Evolutionary conservation across 2,797 vertebrate genomes (phyloP).

Genomic region (Sus cebifrons): DNA sequence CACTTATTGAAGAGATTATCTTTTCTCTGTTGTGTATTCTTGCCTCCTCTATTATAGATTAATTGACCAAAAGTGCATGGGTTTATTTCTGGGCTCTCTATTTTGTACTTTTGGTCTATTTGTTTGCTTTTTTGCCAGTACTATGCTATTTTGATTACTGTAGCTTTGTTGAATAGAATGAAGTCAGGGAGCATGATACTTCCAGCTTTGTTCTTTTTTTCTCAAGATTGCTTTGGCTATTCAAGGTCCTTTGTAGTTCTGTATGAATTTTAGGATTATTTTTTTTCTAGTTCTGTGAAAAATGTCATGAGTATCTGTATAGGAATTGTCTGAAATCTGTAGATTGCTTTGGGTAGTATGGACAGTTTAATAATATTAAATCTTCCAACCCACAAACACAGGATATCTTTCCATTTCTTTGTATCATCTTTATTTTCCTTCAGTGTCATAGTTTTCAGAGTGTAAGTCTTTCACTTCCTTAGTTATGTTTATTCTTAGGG

Average conservation of each 20-base stretch:
- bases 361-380: background rate
- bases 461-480: background rate
- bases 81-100: background rate
- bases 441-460: background rate
- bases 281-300: background rate
- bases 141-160: background rate
- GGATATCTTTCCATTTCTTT: background rate
- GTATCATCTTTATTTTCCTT: background rate
- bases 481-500: background rate
- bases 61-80: background rate
- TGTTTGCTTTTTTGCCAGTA: background rate
- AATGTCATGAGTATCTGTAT: background rate
- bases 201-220: background rate
- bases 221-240: no score
- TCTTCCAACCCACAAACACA: background rate
- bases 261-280: no score
- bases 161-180: background rate
- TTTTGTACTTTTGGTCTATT: background rate
- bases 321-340: background rate
- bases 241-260: no score
- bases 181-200: background rate
- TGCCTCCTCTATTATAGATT: background rate
- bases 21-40: background rate
- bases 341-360: background rate
- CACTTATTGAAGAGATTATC: background rate